Evolutionary conservation across 1,140 invertebrate genomes (phyloP).

Genomic region (Himalopsyche phryganea): DNA sequence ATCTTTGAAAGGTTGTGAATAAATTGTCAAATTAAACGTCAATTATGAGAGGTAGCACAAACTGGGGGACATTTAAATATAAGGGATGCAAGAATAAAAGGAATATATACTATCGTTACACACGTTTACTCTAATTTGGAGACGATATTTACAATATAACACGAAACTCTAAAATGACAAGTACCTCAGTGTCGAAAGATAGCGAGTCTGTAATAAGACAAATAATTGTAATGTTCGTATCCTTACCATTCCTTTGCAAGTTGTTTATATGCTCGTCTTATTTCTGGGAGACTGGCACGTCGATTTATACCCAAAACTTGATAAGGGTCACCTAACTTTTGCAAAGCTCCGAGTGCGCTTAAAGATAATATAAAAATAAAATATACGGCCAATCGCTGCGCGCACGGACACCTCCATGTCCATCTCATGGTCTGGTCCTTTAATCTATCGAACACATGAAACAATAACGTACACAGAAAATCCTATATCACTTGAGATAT

Average conservation of each 20-base stretch:
- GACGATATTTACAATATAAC: too few species aligned
- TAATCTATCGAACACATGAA: slow-evolving; percentile 4
- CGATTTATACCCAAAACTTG: slow-evolving; percentile 74
- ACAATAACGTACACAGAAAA: background rate
- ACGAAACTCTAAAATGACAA: too few species aligned
- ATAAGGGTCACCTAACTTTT: slow-evolving; percentile 75
- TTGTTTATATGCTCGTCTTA: slow-evolving; percentile 85
- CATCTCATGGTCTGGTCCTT: slow-evolving; percentile 35
- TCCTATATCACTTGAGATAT: slow-evolving; percentile 5
- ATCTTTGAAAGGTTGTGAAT: background rate
- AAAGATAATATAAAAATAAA: slow-evolving; percentile 29
- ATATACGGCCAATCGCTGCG: slow-evolving; percentile 36
- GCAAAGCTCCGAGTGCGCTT: slow-evolving; percentile 40
- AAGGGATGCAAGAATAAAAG: background rate
- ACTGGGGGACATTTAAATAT: background rate
- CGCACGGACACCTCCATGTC: slow-evolving; percentile 42
- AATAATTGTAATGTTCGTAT: slow-evolving; percentile 1
- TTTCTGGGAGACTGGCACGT: slow-evolving; percentile 72
- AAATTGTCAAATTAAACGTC: background rate
- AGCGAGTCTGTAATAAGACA: too few species aligned
- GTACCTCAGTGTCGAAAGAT: too few species aligned
- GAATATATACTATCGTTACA: too few species aligned
- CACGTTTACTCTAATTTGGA: too few species aligned
- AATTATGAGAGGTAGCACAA: background rate
- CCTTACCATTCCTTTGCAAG: slow-evolving; percentile 84